Evolutionary conservation across 2,888 invertebrate genomes (phyloP).

Genomic region (Tenthredo distinguenda): DNA sequence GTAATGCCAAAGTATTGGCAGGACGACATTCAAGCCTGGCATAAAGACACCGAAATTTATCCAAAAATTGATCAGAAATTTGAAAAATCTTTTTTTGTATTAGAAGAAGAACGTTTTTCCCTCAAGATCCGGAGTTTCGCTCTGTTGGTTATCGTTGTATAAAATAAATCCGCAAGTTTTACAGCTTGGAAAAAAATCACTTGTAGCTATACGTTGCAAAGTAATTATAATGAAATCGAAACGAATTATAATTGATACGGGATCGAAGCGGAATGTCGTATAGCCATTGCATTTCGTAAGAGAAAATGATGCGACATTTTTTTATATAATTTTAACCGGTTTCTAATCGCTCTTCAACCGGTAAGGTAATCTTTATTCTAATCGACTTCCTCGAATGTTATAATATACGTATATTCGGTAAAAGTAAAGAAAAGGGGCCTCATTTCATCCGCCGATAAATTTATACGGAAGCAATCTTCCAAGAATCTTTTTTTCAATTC

Average conservation of each 20-base stretch:
- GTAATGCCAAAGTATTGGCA: neutral
- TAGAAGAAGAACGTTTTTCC: neutral
- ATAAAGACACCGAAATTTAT: neutral
- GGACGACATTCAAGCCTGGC: neutral
- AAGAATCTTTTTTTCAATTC: neutral
- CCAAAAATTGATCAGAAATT: neutral
- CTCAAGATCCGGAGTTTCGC: neutral
- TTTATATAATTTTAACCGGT: conserved; percentile 31
- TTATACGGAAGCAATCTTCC: neutral
- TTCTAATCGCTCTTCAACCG: conserved; percentile 32
- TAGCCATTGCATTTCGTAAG: conserved; percentile 12
- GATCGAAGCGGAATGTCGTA: neutral
- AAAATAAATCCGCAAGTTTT: neutral
- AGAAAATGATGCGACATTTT: conserved; percentile 44
- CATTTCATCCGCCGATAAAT: neutral
- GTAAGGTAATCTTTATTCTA: neutral
- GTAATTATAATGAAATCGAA: conserved; percentile 17
- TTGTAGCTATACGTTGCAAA: neutral
- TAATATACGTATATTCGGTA: neutral
- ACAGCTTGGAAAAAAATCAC: neutral
- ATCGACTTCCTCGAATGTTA: neutral
- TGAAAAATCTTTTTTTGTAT: neutral
- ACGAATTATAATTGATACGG: conserved; percentile 16
- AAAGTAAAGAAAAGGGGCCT: neutral
- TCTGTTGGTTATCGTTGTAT: neutral